A percentile compares a stretch with the other conserved stretches of the same genome.
Conservation (phyloP, 2,113 vertebrate genomes). For the Campylomormyrus numenius region DNA sequence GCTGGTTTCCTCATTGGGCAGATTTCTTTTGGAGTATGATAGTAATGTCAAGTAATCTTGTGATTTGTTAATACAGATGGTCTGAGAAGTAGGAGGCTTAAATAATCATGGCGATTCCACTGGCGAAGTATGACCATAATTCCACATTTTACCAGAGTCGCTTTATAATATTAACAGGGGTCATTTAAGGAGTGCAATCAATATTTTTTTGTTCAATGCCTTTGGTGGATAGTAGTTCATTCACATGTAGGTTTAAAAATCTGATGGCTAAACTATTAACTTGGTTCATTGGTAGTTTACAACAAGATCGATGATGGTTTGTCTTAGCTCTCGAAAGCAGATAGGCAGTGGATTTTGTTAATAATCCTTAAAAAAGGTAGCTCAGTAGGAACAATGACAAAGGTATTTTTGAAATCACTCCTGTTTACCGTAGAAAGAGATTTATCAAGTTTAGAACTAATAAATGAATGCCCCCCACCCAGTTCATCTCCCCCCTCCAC, state of each 20-base stretch:
- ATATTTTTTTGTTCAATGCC: neutral
- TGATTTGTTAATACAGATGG: neutral
- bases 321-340: neutral
- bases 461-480: slow-evolving; percentile 22
- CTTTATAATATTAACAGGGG: neutral
- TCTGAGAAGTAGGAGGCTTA: neutral
- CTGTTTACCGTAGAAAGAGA: slow-evolving; percentile 10
- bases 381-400: slow-evolving; percentile 23
- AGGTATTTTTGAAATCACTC: slow-evolving; percentile 24
- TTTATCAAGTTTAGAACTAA: slow-evolving; percentile 16
- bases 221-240: neutral
- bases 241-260: neutral
- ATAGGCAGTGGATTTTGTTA: neutral
- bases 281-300: neutral
- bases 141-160: neutral
- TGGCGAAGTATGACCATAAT: neutral
- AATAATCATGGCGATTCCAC: neutral
- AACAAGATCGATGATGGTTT: neutral
- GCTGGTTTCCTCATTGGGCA: neutral
- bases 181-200: neutral
- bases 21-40: neutral
- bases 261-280: slow-evolving; percentile 5
- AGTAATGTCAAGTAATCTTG: neutral
- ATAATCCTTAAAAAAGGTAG: slow-evolving; percentile 16
- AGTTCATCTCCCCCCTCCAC: neutral